Percentiles rank a stretch among this genome's conserved stretches.
Evolutionary conservation across 2,888 invertebrate genomes (phyloP).

Genomic region (Ennomos fuscantarius): DNA sequence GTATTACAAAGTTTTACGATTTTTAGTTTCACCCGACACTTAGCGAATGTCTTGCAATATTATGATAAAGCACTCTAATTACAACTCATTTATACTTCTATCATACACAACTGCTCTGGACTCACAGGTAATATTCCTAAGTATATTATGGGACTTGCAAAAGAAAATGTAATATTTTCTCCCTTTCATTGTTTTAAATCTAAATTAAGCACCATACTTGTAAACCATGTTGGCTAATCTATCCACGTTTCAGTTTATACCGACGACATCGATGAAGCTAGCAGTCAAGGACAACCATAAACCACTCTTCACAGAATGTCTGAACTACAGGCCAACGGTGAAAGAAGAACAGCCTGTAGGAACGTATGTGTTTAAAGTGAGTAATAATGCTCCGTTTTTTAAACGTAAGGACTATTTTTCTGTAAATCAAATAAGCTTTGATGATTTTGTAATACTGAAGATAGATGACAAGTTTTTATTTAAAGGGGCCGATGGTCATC

Average conservation of each 20-base stretch:
- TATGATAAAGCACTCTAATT: slow-evolving; percentile 21
- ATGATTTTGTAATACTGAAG: too few relatives aligned
- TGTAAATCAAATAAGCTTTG: too few relatives aligned
- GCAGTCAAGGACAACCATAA: slow-evolving; percentile 91
- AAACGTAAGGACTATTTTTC: too few relatives aligned
- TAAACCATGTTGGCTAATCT: slow-evolving; percentile 57
- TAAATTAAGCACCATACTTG: too few relatives aligned
- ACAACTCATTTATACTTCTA: slow-evolving; percentile 8
- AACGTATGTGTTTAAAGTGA: slow-evolving; percentile 90
- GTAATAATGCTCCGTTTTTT: slow-evolving; percentile 37
- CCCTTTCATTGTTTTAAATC: too few relatives aligned
- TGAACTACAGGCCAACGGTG: slow-evolving; percentile 91
- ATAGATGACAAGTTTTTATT: too few relatives aligned
- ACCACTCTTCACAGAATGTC: slow-evolving; percentile 94
- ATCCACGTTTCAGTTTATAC: slow-evolving; percentile 71
- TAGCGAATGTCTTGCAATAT: slow-evolving; percentile 31
- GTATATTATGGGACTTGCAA: slow-evolving; percentile 19
- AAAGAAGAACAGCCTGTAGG: slow-evolving; percentile 91
- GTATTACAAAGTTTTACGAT: background rate
- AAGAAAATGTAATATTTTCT: too few relatives aligned
- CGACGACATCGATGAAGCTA: slow-evolving; percentile 68
- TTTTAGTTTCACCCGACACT: too few relatives aligned
- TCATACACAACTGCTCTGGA: slow-evolving; percentile 11
- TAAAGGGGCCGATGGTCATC: too few relatives aligned
- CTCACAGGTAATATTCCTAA: slow-evolving; percentile 19